Percentiles rank a stretch among this genome's conserved stretches.
Evolutionary conservation across 2,888 invertebrate species (phyloP).

Genomic region (Meiosimyza decipiens): DNA sequence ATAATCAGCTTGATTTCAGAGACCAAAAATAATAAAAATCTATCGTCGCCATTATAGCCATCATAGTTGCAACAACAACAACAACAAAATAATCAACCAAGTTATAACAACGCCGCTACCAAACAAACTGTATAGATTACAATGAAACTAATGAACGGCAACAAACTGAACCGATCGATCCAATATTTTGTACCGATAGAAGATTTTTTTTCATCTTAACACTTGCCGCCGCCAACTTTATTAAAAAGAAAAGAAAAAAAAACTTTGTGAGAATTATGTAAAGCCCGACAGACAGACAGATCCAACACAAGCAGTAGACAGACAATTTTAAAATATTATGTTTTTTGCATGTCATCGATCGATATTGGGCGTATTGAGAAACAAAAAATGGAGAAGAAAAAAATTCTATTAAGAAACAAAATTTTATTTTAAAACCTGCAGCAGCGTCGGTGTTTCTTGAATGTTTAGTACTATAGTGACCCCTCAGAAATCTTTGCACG

Average conservation of each 20-base stretch:
- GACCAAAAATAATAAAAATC: not conserved
- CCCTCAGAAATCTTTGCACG: too few relatives aligned
- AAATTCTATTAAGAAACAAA: conserved; percentile 9
- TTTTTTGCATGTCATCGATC: conserved; percentile 26
- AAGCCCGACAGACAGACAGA: conserved; percentile 12
- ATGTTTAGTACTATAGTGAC: too few relatives aligned
- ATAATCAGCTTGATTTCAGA: conserved; percentile 15
- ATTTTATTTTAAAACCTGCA: too few relatives aligned
- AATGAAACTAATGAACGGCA: conserved; percentile 24
- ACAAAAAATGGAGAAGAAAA: not conserved
- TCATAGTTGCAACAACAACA: not conserved
- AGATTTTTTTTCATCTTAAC: too few relatives aligned
- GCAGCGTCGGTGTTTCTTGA: not conserved
- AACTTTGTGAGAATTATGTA: conserved; percentile 8
- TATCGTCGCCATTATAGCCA: conserved; percentile 1
- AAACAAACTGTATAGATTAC: conserved; percentile 16
- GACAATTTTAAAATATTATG: not conserved
- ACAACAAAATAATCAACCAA: not conserved
- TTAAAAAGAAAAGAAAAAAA: not conserved
- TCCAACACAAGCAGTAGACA: not conserved
- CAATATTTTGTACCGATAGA: too few relatives aligned
- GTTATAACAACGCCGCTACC: not conserved
- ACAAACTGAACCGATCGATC: too few relatives aligned
- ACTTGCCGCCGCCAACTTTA: too few relatives aligned
- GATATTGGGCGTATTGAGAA: not conserved